Conservation (phyloP, 2,888 invertebrate species). For the Laspeyria flexula region DNA sequence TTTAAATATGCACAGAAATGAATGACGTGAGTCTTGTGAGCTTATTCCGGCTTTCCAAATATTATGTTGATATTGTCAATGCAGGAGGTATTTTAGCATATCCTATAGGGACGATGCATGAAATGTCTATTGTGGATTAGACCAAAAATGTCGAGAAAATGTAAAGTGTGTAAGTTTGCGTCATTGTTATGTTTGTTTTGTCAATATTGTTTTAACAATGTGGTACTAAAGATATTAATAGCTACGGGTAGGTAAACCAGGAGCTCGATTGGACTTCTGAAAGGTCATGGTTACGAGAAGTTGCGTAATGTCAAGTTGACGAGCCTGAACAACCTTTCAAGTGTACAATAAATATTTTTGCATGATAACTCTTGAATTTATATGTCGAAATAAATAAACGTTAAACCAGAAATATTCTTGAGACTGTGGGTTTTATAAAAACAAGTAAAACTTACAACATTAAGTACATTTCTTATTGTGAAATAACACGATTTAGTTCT, state of each 20-base stretch:
- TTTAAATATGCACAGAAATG: slow-evolving; percentile 45
- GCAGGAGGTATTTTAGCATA: not conserved
- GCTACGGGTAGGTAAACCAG: not conserved
- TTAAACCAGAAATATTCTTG: no score
- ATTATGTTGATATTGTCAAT: slow-evolving; percentile 20
- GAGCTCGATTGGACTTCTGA: slow-evolving; percentile 21
- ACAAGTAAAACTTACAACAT: no score
- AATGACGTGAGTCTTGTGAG: slow-evolving; percentile 39
- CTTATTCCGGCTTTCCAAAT: slow-evolving; percentile 32
- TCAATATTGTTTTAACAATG: slow-evolving; percentile 10
- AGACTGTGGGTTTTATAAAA: no score
- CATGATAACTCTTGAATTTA: slow-evolving; percentile 55
- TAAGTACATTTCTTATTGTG: no score
- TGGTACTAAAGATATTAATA: slow-evolving; percentile 15
- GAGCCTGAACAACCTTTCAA: slow-evolving; percentile 49
- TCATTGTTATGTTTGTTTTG: slow-evolving; percentile 4
- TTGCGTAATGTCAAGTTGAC: slow-evolving; percentile 53
- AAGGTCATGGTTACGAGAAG: slow-evolving; percentile 54
- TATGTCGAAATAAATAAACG: slow-evolving; percentile 42
- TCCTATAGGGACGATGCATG: slow-evolving; percentile 21
- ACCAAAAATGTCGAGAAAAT: slow-evolving; percentile 20
- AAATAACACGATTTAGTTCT: no score
- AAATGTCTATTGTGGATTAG: slow-evolving; percentile 31
- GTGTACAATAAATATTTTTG: slow-evolving; percentile 70
- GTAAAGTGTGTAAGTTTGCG: slow-evolving; percentile 17